Base-by-base conservation (phyloP, 30 jellyfish, hydroid and myxozoan species). In the Rhopilema esculentum region DNA sequence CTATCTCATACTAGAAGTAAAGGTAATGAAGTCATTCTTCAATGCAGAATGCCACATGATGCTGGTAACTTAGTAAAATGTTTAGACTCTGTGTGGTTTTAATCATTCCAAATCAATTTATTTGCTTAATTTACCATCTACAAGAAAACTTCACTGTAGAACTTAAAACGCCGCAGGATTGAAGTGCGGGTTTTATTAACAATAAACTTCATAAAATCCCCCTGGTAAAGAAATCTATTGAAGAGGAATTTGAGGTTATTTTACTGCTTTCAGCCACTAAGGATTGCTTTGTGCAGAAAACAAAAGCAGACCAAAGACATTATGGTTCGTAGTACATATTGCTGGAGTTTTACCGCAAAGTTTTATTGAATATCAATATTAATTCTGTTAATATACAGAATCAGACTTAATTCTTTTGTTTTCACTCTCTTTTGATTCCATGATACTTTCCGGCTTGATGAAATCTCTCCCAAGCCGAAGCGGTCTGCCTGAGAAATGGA, bases 371-470 rank as follows among this genome's bases (percentile, higher is more conserved):
- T 67, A 67, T 67, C 4, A 24, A 26, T 40, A 67, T 21, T 67
- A 67, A 67, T 67, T 20, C 78, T 15, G 31, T 67, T 18, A 67
- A 29, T 67, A 17, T 25, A 12, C 78, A 1, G 78, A 67, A 67
- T 67, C 78, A 67, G 29, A 15, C 17, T 33, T 29, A 21, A 17
- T 67, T 18, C 49, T 17, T 9, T 67, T 67, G 78, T 67, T 25
- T 33, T 67, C 49, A 67, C 78, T 67, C 40, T 67, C 78, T 16
- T 20, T 67, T 67, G 78, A 67, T 24, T 67, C 1, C 6, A 32
- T 67, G 78, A 67, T 29, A 67, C 32, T 67, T 67, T 67, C 78
- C 78, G 78, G 78, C 78, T 33, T 32, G 32, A 21, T 33, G 32
- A 32, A 67, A 20, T 67, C 78, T 17, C 4, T 21, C 48, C 23